Percentiles rank a stretch among this genome's conserved stretches.
These are phyloP conservation scores for Periphyllus acericola DNA, from an alignment of 2,888 invertebrate species.

Conservation along the genomic window DNA sequence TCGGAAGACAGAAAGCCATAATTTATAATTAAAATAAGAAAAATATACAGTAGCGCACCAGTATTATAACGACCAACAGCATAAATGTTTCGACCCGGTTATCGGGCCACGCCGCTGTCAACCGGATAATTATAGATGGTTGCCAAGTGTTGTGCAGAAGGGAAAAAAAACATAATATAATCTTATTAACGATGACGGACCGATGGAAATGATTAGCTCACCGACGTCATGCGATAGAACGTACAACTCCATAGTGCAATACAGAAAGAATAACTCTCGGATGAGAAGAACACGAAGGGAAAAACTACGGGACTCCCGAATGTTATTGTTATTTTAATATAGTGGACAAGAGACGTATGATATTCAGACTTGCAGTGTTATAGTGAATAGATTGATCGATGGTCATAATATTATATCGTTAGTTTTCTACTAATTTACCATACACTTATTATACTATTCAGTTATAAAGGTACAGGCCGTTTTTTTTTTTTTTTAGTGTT, in stretches of 20 bases:
- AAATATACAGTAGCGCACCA: conserved; percentile 28
- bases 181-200: conserved; percentile 43
- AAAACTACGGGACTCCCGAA: not conserved
- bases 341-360: not conserved
- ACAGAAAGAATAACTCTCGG: not conserved
- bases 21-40: conserved; percentile 60
- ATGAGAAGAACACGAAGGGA: not conserved
- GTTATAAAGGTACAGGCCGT: too few relatives aligned
- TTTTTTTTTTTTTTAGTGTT: not conserved
- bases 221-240: conserved; percentile 38
- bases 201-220: conserved; percentile 45
- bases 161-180: conserved; percentile 1
- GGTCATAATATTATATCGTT: too few relatives aligned
- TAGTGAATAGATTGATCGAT: too few relatives aligned
- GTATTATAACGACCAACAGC: conserved; percentile 41
- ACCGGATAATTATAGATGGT: conserved; percentile 57
- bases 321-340: not conserved
- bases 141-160: conserved; percentile 40
- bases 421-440: too few relatives aligned
- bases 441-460: too few relatives aligned
- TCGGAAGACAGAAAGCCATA: conserved; percentile 31
- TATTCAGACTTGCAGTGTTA: too few relatives aligned
- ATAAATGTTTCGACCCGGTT: conserved; percentile 52
- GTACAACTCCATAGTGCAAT: not conserved
- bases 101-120: conserved; percentile 41